Evolutionary conservation across 1,140 invertebrate genomes (phyloP), one percentile per base, ranked within the genome.

Genomic region (Drosophila nasuta): DNA sequence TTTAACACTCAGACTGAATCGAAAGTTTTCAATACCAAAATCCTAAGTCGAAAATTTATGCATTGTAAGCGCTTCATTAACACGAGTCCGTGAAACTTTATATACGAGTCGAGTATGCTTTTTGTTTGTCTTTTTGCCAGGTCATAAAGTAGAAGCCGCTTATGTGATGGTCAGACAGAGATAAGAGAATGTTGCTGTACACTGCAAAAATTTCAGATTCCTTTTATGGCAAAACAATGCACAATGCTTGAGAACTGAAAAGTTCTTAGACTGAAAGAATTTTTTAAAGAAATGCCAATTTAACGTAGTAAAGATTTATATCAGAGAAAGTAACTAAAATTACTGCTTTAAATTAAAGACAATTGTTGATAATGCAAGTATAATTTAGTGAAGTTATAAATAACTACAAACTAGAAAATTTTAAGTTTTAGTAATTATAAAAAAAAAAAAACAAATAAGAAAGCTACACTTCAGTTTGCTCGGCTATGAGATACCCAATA

Each of bases 41-140:
- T 64, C 58, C 49, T 20, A 63, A 56, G 33, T 28, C 43, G 38
- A 35, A 30, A 48, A 63, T 79, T 76, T 76, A 11, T 69, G 79
- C 74, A 46, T 71, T 15, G 80, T 88, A 87, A 82, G 72, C 69
- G 79, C 63, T 86, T 86, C 79, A 86, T 86, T 86, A 86, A 49
- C 82, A 76, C 69, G 51, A 64, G 51, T 45, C 52, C 67, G 71
- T 72, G 75, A 81, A 68, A 64, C 62, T 64, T 81, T 68, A 41
- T 67, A 28, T 46, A 5, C 35, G 51, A 30, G 17, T 28, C 35
- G 51, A 30, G 17, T 28, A 30, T 48, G 6, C 17, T 60, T 28
- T 30, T 13, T 38, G 11, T 33, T n/a, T 38, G 25, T 13, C 7
- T 48, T 57, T 58, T 49, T 46, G 46, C 54, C 10, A 46, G 41